Base-by-base conservation (phyloP, 2,113 vertebrate genomes). In the Corvus cornix region DNA sequence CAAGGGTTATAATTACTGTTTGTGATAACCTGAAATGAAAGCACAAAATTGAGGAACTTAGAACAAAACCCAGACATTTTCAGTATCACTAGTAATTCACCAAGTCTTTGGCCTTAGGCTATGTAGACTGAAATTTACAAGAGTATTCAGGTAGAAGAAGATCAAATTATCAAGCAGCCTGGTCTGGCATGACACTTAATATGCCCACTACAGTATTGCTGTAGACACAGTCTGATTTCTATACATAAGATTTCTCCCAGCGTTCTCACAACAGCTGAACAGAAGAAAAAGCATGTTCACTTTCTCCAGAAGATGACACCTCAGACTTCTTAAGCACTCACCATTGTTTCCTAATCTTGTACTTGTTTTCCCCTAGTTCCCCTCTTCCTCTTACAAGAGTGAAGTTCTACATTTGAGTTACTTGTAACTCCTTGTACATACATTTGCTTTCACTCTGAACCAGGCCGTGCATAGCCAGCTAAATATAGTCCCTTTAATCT, bases 401-500 rank as follows among this genome's bases (percentile, higher is more conserved):
- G 0, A 80, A 90, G 14, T 83, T 90, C 49, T 64, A 53, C n/a
- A 43, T 56, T 72, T 64, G 7, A 79, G 51, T 84, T 81, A 63
- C 68, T 82, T 87, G 33, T 73, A 91, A 76, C 41, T 90, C 49
- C 37, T 78, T 85, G 49, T 13, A 66, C 31, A 39, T 67, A 64
- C 1, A 2, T 69, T 83, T 86, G 77, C 90, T 89, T 93, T 94
- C 53, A 76, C 67, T 89, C 46, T 88, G 78, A 85, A 90, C 18
- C 8, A 18, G 51, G 55, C 35, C 60, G 75, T 46, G 43, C 9
- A 43, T 21, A 89, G 52, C 27, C n/a, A 86, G 74, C 88, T 93
- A 92, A 92, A 94, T 92, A 96, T 96, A 96, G 68, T 17, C 37
- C 33, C 37, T 93, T 88, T 90, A 96, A 97, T 88, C 95, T 96